A percentile compares a stretch with the other conserved stretches of the same genome.
These are phyloP conservation scores for Colossoma macropomum DNA, from an alignment of 2,113 vertebrate genomes.

Conservation along the genomic window DNA sequence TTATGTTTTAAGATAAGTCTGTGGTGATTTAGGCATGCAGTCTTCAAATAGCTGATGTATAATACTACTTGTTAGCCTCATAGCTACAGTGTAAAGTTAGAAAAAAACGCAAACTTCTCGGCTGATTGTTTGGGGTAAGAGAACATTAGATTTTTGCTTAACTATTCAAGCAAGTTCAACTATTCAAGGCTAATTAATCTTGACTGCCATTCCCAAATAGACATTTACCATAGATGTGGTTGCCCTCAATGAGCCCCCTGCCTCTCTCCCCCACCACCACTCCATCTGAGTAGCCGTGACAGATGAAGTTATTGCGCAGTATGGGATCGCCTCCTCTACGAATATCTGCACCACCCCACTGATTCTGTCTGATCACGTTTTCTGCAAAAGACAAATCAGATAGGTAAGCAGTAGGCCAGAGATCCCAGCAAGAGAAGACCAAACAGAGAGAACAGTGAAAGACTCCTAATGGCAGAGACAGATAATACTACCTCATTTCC, in stretches of 20 bases:
- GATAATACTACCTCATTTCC: too few relatives aligned
- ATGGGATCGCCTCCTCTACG: slow-evolving; percentile 85
- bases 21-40: too few relatives aligned
- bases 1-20: too few relatives aligned
- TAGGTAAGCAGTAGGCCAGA: background rate
- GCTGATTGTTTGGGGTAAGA: too few relatives aligned
- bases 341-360: slow-evolving; percentile 91
- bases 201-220: background rate
- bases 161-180: too few relatives aligned
- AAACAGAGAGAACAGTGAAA: background rate
- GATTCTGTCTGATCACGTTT: slow-evolving; percentile 90
- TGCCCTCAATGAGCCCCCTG: slow-evolving; percentile 88
- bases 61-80: too few relatives aligned
- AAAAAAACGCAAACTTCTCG: too few relatives aligned
- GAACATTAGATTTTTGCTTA: too few relatives aligned
- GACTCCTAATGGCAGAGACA: too few relatives aligned
- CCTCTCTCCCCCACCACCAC: slow-evolving; percentile 89
- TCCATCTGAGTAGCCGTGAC: slow-evolving; percentile 86
- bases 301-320: slow-evolving; percentile 89
- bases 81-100: too few relatives aligned
- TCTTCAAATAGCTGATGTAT: too few relatives aligned
- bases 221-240: slow-evolving; percentile 86
- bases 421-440: background rate
- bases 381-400: slow-evolving; percentile 67
- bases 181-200: background rate